phyloP scores from a whole-genome alignment of 2,113 vertebrate species.

The Rostratula benghalensis region DNA sequence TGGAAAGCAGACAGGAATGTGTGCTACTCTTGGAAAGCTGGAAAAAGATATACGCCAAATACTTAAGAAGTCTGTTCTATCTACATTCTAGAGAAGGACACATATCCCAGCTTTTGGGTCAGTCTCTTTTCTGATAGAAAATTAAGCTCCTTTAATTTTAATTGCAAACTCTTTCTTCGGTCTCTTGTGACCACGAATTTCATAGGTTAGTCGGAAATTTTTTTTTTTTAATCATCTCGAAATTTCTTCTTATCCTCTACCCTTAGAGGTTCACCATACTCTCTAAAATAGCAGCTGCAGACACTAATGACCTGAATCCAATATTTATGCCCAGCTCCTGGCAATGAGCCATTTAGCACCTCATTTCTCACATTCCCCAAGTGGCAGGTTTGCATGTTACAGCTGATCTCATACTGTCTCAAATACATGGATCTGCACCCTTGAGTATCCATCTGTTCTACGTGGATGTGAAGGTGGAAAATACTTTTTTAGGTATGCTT shows the following conservation, averaged over 20 bases:
- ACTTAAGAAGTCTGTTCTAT: neutral
- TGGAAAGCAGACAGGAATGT: neutral
- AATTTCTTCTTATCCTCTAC: neutral
- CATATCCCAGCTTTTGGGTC: neutral
- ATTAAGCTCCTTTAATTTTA: conserved; percentile 1
- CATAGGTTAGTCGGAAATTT: neutral
- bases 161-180: neutral
- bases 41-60: neutral
- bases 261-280: neutral
- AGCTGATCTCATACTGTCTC: neutral
- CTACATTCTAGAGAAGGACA: neutral
- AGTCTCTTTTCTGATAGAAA: neutral
- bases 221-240: neutral
- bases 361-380: neutral
- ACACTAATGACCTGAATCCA: neutral
- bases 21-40: neutral
- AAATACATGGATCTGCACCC: neutral
- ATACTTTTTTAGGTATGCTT: neutral
- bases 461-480: neutral
- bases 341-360: neutral
- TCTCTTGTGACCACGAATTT: neutral
- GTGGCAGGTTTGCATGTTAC: neutral
- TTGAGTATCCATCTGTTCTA: neutral
- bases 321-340: neutral
- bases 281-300: neutral